A percentile compares a stretch with the other conserved stretches of the same genome.
These are phyloP conservation scores for Promerops cafer DNA, from an alignment of 2,113 vertebrate genomes.

Conservation along the genomic window DNA sequence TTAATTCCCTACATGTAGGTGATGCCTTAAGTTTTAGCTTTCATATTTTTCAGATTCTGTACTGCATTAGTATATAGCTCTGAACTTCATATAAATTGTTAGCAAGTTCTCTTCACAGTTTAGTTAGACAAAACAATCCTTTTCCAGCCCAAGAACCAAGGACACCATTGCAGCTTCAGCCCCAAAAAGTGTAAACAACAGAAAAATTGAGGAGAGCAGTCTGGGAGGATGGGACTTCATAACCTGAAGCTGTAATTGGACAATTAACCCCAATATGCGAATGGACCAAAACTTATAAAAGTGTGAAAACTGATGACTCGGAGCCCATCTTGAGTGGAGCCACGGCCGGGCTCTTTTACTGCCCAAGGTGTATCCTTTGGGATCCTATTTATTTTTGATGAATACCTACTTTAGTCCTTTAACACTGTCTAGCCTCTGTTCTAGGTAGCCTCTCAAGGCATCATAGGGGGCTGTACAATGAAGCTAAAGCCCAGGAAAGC, in stretches of 20 bases:
- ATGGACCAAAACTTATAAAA: neutral
- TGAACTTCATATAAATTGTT: neutral
- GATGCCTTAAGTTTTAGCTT: neutral
- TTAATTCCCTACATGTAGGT: neutral
- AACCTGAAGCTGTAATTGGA: neutral
- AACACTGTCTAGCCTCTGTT: neutral
- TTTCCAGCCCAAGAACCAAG: no score
- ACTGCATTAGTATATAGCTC: neutral
- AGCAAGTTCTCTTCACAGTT: neutral
- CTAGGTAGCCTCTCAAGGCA: neutral
- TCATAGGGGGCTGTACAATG: neutral
- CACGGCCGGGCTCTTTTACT: neutral
- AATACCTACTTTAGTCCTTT: neutral
- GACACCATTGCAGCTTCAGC: neutral
- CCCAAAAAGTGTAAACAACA: neutral
- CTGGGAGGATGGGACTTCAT: neutral
- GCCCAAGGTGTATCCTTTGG: neutral
- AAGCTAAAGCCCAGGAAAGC: neutral
- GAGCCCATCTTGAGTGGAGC: neutral
- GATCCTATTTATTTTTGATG: no score
- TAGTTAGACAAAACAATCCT: neutral
- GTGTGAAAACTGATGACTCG: fast-evolving
- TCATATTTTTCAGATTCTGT: neutral
- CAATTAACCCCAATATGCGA: neutral
- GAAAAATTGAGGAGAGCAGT: neutral